These are phyloP conservation scores for Gymnodraco acuticeps DNA, from an alignment of 2,797 vertebrate species.

Conservation along the genomic window DNA sequence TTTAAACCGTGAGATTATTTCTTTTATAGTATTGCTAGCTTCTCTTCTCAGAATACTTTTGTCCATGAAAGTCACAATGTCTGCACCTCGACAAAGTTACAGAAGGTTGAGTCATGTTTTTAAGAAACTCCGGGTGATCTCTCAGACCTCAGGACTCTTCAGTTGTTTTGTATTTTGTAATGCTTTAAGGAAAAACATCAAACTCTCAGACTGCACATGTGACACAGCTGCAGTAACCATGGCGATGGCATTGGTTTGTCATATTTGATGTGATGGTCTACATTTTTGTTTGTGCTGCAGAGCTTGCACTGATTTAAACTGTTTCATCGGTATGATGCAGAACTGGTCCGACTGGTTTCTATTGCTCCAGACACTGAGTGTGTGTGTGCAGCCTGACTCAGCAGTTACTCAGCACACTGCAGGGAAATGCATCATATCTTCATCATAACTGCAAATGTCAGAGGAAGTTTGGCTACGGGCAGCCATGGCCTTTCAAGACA, in stretches of 20 bases:
- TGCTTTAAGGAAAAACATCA: neutral
- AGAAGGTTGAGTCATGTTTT: slow-evolving; percentile 31
- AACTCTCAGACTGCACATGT: neutral
- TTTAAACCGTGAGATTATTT: neutral
- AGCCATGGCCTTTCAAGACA: slow-evolving; percentile 10
- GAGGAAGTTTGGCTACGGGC: slow-evolving; percentile 38
- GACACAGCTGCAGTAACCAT: neutral
- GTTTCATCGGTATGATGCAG: neutral
- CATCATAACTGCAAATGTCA: slow-evolving; percentile 67
- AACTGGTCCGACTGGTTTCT: slow-evolving; percentile 37
- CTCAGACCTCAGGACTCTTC: neutral
- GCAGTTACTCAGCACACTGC: slow-evolving; percentile 52
- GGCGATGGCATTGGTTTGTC: neutral
- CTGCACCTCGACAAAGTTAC: slow-evolving; percentile 1
- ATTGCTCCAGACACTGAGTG: neutral
- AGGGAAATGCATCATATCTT: slow-evolving; percentile 58
- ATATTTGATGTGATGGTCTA: neutral
- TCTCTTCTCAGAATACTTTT: neutral
- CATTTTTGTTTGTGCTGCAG: neutral
- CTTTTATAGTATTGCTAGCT: neutral
- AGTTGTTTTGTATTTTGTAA: neutral
- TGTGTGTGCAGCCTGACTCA: slow-evolving; percentile 45
- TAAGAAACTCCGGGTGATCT: slow-evolving; percentile 11
- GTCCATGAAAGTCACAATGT: slow-evolving; percentile 6
- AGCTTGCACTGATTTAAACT: neutral